phyloP scores from a whole-genome alignment of 2,113 vertebrate genomes.

The Nothocercus nigrocapillus region DNA sequence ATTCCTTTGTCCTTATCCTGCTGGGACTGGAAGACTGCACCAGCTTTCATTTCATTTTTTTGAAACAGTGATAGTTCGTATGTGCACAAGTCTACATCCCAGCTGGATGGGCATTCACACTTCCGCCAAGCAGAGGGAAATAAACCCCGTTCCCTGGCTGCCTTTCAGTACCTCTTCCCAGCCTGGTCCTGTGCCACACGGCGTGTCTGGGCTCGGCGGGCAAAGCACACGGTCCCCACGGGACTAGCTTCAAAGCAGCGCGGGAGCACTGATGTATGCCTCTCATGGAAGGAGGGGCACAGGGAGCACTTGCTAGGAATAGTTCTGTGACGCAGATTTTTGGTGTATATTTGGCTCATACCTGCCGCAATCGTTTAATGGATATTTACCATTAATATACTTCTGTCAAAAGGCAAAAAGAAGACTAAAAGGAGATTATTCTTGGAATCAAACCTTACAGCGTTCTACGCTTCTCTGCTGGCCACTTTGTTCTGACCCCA shows the following conservation, averaged over 20 bases:
- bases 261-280: neutral
- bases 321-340: neutral
- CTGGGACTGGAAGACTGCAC: neutral
- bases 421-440: neutral
- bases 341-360: neutral
- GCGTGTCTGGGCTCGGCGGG: neutral
- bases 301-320: neutral
- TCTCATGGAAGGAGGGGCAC: neutral
- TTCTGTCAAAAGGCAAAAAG: neutral
- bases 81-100: too few species aligned
- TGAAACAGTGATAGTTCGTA: neutral
- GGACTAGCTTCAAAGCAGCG: neutral
- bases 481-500: neutral
- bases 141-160: neutral
- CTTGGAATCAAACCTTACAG: neutral
- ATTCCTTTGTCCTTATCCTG: neutral
- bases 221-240: neutral
- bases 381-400: neutral
- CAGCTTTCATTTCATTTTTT: neutral
- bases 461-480: rapidly evolving
- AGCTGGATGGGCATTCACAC: neutral
- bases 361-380: neutral
- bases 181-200: neutral
- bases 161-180: rapidly evolving
- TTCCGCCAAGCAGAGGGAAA: neutral